Evolutionary conservation across 2,797 vertebrate genomes (phyloP).

Genomic region (Thunnus albacares): DNA sequence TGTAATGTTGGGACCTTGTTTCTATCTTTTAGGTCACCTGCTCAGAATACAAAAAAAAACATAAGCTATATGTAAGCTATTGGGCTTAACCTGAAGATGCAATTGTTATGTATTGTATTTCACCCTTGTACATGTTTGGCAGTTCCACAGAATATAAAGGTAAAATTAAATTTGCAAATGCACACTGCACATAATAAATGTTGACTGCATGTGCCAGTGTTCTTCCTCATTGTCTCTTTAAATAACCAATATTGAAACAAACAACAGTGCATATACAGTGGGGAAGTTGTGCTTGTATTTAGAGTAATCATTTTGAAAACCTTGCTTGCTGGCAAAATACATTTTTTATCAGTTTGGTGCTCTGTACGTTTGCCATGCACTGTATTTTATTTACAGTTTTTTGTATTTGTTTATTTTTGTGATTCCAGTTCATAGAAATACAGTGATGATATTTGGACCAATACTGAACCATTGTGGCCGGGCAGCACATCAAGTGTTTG

Average conservation of each 20-base stretch:
- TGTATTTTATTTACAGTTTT: neutral
- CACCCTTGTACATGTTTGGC: conserved; percentile 50
- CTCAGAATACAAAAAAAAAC: neutral
- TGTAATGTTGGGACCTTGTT: neutral
- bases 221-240: conserved; percentile 45
- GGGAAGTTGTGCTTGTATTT: conserved; percentile 8
- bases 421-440: conserved; percentile 18
- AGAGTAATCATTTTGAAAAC: conserved; percentile 28
- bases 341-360: neutral
- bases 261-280: conserved; percentile 29
- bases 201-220: conserved; percentile 38
- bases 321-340: neutral
- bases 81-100: conserved; percentile 25
- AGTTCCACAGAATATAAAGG: conserved; percentile 53
- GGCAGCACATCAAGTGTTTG: conserved; percentile 35
- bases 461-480: conserved; percentile 13
- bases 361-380: neutral
- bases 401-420: neutral
- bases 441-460: neutral
- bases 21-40: neutral
- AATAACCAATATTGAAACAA: conserved; percentile 50
- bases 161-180: conserved; percentile 67
- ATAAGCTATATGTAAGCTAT: neutral
- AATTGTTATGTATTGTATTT: conserved; percentile 6
- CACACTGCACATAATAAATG: conserved; percentile 58